Conservation (phyloP, 2,888 invertebrate genomes). For the Ecdyonurus torrentis region DNA sequence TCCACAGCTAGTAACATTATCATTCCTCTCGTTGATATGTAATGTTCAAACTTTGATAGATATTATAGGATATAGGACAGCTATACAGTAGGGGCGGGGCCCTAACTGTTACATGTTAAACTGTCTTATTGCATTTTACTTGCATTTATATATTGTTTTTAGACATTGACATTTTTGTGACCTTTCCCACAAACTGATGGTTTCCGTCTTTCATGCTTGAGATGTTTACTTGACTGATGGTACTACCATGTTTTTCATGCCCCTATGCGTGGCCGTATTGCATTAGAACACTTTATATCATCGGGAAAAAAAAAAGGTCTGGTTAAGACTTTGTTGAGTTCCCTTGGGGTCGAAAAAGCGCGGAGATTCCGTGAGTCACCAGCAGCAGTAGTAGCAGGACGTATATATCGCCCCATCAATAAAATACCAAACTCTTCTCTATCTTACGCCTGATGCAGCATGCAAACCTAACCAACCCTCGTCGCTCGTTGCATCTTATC, state of each 20-base stretch:
- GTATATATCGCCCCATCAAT: too few relatives aligned
- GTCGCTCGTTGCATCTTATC: too few relatives aligned
- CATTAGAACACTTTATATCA: background rate
- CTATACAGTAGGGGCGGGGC: background rate
- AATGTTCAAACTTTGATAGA: too few relatives aligned
- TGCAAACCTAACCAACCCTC: too few relatives aligned
- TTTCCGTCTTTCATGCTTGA: background rate
- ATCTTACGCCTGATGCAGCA: too few relatives aligned
- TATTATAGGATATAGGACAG: too few relatives aligned
- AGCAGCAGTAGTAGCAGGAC: too few relatives aligned
- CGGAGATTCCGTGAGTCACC: background rate
- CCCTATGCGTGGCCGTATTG: background rate
- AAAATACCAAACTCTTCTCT: too few relatives aligned
- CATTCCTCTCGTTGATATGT: too few relatives aligned
- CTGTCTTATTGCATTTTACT: background rate
- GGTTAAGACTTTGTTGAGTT: too few relatives aligned
- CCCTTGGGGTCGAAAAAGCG: background rate
- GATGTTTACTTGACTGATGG: background rate
- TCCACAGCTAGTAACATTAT: too few relatives aligned
- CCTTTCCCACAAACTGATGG: background rate
- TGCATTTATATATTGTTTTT: background rate
- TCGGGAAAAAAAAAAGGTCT: too few relatives aligned
- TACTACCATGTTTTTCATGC: background rate
- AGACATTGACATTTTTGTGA: background rate
- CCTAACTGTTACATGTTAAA: background rate